Conservation (phyloP, 53 echinoderm and acorn worm species). For the Paracentrotus lividus region DNA sequence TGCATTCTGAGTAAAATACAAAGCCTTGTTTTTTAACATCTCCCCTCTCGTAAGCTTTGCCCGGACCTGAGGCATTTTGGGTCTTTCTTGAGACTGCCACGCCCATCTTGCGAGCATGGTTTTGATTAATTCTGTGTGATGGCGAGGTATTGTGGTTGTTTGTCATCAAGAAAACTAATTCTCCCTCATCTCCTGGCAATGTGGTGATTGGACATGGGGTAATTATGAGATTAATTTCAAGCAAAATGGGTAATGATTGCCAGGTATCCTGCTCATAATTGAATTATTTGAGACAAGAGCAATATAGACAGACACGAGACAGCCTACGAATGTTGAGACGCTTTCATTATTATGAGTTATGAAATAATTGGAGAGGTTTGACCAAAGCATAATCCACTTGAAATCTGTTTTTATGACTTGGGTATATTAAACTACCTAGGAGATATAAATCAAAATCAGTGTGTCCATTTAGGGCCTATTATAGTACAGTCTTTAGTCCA, state of each 20-base stretch:
- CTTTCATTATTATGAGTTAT: background rate
- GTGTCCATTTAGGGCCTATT: background rate
- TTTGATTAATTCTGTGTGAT: conserved; percentile 60
- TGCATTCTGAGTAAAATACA: conserved; percentile 31
- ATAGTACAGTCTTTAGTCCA: background rate
- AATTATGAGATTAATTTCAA: conserved; percentile 63
- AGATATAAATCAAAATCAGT: background rate
- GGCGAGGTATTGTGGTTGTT: conserved; percentile 58
- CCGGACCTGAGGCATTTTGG: conserved; percentile 50
- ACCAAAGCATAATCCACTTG: background rate
- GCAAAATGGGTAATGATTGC: conserved; percentile 66
- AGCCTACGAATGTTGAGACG: background rate
- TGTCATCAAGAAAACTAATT: conserved; percentile 62
- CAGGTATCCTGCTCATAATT: conserved; percentile 64
- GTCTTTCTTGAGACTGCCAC: conserved; percentile 62
- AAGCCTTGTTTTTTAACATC: conserved; percentile 8
- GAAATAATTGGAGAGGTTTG: conserved; percentile 38
- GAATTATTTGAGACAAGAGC: conserved; percentile 50
- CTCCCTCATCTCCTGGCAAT: conserved; percentile 40
- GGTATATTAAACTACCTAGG: background rate
- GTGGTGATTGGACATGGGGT: conserved; percentile 47
- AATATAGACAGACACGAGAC: conserved; percentile 39
- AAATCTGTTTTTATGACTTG: background rate
- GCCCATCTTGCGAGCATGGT: conserved; percentile 55
- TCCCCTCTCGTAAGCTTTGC: background rate